Conservation (phyloP, 2,888 invertebrate genomes). For the Philhelius pedissequus region DNA sequence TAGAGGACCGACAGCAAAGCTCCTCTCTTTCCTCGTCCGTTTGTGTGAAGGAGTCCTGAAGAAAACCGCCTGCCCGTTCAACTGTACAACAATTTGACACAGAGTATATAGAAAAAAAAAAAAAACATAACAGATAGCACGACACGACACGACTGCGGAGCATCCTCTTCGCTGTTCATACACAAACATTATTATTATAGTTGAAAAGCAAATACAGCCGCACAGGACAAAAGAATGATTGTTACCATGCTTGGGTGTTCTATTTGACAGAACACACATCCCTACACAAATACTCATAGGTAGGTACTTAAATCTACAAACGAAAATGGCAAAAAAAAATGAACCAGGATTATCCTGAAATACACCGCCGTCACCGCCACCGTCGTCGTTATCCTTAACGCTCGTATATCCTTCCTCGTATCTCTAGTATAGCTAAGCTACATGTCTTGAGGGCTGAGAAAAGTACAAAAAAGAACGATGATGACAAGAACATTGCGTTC, state of each 20-base stretch:
- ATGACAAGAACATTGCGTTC: conserved; percentile 65
- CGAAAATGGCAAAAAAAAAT: conserved; percentile 13
- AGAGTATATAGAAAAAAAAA: too few species aligned
- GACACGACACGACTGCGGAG: background rate
- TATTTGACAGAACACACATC: conserved; percentile 37
- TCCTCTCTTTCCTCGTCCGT: background rate
- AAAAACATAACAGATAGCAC: conserved; percentile 42
- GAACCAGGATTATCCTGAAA: conserved; percentile 45
- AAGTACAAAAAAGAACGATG: conserved; percentile 49
- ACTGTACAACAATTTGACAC: conserved; percentile 26
- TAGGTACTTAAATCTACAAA: conserved; percentile 27
- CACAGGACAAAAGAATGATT: conserved; percentile 56
- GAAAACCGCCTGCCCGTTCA: conserved; percentile 2
- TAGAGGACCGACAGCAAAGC: background rate
- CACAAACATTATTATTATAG: conserved; percentile 48
- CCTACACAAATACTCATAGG: background rate
- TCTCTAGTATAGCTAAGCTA: conserved; percentile 55
- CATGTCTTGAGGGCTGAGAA: conserved; percentile 53
- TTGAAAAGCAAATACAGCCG: conserved; percentile 58
- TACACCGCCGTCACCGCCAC: background rate
- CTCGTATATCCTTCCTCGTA: conserved; percentile 6
- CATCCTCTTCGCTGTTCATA: conserved; percentile 39
- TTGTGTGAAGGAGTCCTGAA: background rate
- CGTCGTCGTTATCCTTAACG: conserved; percentile 6
- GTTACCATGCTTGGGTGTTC: conserved; percentile 54